Base-by-base conservation (phyloP, 1,140 invertebrate genomes). In the Trichoplusia ni region DNA sequence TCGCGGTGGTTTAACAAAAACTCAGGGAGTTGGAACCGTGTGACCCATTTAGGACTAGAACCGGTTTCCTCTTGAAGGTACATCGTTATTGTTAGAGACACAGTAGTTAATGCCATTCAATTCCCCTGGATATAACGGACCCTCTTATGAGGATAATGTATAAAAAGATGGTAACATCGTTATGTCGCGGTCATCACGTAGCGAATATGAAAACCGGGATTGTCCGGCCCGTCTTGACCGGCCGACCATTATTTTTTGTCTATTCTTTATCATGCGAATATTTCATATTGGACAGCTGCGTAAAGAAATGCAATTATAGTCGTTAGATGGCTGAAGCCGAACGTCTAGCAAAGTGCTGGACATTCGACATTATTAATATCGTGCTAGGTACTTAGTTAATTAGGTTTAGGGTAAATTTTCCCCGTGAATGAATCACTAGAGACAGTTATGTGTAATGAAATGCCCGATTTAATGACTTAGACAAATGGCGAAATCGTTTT, bases 41-140 rank as follows among this genome's bases (percentile, higher is more conserved):
- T 90, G 87, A 90, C 87, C 87, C 87, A 90, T 90, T 89, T 88
- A 87, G 78, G 68, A 77, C 71, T 75, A 73, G 68, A 89, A 90
- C 87, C 87, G 87, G 87, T 90, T 90, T 86, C 76, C 71, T 84
- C 81, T 84, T 83, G 81, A 85, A 86, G 84, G 87, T 79, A 74
- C 76, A 73, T 77, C 78, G 73, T 71, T 67, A 89, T 90, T 89
- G 84, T 90, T 82, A 81, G 70, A 79, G 63, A 65, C 71, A 80
- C 71, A 86, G 79, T 81, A 87, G 81, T 83, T 86, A 85, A 87
- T 86, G 74, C 81, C 77, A 84, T 86, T 83, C 72, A 83, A 75
- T 79, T 81, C 82, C 79, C 82, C 74, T 81, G 71, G 73, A 81
- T 75, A 83, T 71, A 79, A 64, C 74, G 75, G 67, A 84, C 83